Evolutionary conservation across 2,113 vertebrate species (phyloP), one percentile per base, ranked within the genome.

Genomic region (Gopherus flavomarginatus): DNA sequence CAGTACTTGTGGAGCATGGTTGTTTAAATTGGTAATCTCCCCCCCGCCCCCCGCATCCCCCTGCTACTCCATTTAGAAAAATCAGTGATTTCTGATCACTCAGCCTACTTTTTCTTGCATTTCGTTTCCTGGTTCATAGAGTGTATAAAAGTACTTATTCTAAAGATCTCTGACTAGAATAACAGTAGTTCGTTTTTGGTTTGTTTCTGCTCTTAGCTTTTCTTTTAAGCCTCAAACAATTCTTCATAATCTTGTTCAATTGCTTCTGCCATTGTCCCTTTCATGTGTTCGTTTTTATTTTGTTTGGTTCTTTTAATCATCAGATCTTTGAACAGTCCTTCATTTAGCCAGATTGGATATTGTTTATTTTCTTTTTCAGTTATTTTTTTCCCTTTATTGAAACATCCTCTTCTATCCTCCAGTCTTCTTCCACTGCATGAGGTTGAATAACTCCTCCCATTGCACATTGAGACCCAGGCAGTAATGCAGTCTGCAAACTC

Each of bases 321-420:
- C 24, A 65, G 4, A 80, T 85, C 57, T n/a, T 16, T 1, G 21
- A 21, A 29, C 11, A 95, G 57, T 6, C 69, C 82, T n/a, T 80
- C 11, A 69, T 85, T 50, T 44, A 84, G 52, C 9, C n/a, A 35
- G 2, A 1, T 83, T 35, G 17, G 24, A 77, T 44, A 77, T 16
- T 12, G 81, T 49, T 12, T 80, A 14, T 26, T 89, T 19, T n/a
- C 26, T 84, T 80, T 42, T 81, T 29, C 3, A 65, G 27, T 5
- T 24, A 27, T 0, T 2, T 17, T 27, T 1, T 44, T 10, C 9
- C 6, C 35, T 69, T 69, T 69, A 35, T 69, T 35, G 35, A 69
- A 69, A 69, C 35, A 69, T n/a, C 62, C 35, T 75, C 22, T 38
- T 42, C 21, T 44, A 77, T 44, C 12, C 72, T 77, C 72, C 4